Evolutionary conservation across 2,888 invertebrate genomes (phyloP), one percentile per base, ranked within the genome.

Genomic region (Stenodema calcarata): DNA sequence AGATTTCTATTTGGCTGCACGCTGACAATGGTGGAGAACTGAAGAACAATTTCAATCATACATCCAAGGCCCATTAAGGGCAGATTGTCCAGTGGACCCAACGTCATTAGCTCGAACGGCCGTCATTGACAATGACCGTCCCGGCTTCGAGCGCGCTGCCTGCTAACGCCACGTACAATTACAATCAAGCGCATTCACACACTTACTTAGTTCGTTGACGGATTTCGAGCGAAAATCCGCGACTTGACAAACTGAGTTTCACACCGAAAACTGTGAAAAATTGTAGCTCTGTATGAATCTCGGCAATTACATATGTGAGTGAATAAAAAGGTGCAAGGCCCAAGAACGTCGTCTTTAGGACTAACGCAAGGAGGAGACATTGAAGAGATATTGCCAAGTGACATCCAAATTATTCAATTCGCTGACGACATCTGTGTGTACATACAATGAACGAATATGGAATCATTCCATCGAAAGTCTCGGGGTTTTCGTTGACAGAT

Each of bases 41-140:
- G 62, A 62, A 62, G 62, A 62, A 62, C 62, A 62, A 62, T 62
- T 62, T 62, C 62, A 62, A 62, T 62, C 62, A 62, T 62, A 62
- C 18, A 62, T 62, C 62, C 62, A 62, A 23, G 62, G 62, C 62
- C 62, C 62, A 62, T 62, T 62, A 62, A 62, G 62, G 62, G 11
- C 62, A 23, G 23, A 62, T 62, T 62, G 62, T 62, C 23, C 62
- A 62, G 62, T 27, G 27, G 23, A 62, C 62, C 62, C 62, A 12
- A 62, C 62, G 23, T 62, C 62, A 62, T 62, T 62, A 62, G 62
- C 62, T 23, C 11, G 23, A 23, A 23, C 7, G 23, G 9, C 23
- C 62, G 62, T 62, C 62, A 62, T 23, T 62, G 62, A 62, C 62
- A 62, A 62, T 23, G 62, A 6, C 62, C 62, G 62, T 23, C 14